phyloP scores from a whole-genome alignment of 2,113 vertebrate species.

The Apeltes quadracus region DNA sequence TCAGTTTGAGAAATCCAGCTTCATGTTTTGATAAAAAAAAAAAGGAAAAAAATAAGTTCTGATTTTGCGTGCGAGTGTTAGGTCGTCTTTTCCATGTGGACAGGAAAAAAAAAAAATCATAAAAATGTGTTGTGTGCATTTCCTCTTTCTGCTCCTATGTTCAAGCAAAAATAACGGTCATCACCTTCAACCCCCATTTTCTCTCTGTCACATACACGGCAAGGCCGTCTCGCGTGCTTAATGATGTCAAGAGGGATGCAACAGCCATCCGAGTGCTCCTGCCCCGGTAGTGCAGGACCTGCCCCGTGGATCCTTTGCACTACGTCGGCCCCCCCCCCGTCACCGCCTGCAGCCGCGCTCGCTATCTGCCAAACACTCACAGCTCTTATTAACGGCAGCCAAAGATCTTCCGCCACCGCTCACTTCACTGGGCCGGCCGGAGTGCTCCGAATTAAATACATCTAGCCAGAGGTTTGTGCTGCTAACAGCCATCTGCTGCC shows the following conservation, averaged over 20 bases:
- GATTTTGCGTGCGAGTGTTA: constrained; percentile 22
- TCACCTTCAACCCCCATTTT: constrained; percentile 22
- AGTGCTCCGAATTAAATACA: constrained; percentile 52
- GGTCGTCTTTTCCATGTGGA: constrained; percentile 37
- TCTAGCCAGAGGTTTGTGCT: constrained; percentile 54
- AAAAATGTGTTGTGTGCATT: constrained; percentile 44
- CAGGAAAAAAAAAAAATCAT: constrained; percentile 14
- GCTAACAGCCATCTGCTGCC: constrained; percentile 67
- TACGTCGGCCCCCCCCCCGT: constrained; percentile 36
- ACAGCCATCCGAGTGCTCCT: constrained; percentile 67
- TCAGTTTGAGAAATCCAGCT: constrained; percentile 45
- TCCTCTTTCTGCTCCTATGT: constrained; percentile 37
- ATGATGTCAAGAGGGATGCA: constrained; percentile 74
- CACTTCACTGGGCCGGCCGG: constrained; percentile 42
- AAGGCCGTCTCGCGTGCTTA: constrained; percentile 39
- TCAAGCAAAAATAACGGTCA: constrained; percentile 42
- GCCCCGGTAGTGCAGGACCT: constrained; percentile 29
- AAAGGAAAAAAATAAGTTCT: constrained; percentile 24
- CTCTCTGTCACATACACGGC: constrained; percentile 31
- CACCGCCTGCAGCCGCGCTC: constrained; percentile 31
- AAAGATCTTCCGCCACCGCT: constrained; percentile 44
- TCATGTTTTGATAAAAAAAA: constrained; percentile 39
- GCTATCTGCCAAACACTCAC: constrained; percentile 50
- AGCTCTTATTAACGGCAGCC: constrained; percentile 42
- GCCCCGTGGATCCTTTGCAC: constrained; percentile 49